Conservation (phyloP, 2,797 vertebrate species). For the Phrynocephalus guinanensis region DNA sequence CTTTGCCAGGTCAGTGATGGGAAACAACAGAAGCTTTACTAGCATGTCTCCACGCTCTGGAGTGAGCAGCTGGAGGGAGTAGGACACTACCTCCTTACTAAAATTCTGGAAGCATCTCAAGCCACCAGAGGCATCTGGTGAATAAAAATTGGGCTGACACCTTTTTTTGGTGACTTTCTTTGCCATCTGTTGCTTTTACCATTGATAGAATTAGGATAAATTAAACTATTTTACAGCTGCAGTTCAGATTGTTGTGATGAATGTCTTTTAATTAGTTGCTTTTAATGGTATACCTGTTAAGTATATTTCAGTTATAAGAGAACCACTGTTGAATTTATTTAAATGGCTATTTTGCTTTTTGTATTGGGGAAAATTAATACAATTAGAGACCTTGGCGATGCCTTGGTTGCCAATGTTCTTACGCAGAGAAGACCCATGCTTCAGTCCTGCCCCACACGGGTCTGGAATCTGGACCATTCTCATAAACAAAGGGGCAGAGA, state of each 20-base stretch:
- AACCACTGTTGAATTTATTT: background rate
- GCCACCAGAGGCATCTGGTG: background rate
- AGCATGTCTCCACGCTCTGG: background rate
- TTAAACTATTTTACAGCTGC: background rate
- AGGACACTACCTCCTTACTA: background rate
- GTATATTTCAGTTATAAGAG: background rate
- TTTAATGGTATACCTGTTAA: background rate
- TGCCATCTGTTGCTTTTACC: background rate
- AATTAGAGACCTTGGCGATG: background rate
- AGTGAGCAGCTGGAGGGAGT: background rate
- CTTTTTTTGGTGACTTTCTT: slow-evolving; percentile 12
- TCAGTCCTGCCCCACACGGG: too few species aligned
- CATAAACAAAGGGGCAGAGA: too few species aligned
- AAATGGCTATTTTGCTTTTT: background rate
- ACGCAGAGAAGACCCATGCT: too few species aligned
- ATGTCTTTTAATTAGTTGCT: background rate
- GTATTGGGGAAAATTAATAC: background rate
- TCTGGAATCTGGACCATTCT: too few species aligned
- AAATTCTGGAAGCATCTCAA: slow-evolving; percentile 2
- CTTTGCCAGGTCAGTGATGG: background rate
- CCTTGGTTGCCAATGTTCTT: too few species aligned
- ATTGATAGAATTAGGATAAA: background rate
- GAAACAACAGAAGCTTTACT: background rate
- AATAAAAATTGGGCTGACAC: slow-evolving; percentile 1
- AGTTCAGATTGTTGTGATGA: background rate